Evolutionary conservation across 2,888 invertebrate species (phyloP).

Genomic region (Acanthoscelides obtectus): DNA sequence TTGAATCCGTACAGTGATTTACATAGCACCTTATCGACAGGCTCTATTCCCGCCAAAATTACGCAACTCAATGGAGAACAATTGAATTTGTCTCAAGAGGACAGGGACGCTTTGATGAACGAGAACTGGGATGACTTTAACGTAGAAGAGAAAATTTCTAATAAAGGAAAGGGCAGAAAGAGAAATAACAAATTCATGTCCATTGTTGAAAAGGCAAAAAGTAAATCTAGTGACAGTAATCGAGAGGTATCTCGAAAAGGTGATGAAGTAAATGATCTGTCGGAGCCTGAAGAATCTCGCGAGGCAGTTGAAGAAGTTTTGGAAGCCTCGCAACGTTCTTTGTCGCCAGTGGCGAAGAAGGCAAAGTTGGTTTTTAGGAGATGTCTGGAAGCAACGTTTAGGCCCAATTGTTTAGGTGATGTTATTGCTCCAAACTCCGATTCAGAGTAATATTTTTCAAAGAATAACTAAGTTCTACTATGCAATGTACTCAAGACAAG

Average conservation of each 20-base stretch:
- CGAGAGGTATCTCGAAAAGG: slow-evolving; percentile 6
- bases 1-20: slow-evolving; percentile 54
- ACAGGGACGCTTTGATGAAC: slow-evolving; percentile 30
- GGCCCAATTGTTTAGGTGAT: slow-evolving; percentile 13
- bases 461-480: background rate
- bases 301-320: slow-evolving; percentile 16
- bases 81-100: slow-evolving; percentile 29
- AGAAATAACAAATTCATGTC: slow-evolving; percentile 15
- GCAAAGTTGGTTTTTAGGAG: slow-evolving; percentile 64
- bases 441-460: slow-evolving; percentile 26
- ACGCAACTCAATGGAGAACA: slow-evolving; percentile 27
- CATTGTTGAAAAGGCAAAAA: slow-evolving; percentile 10
- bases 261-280: background rate
- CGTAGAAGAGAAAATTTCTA: slow-evolving; percentile 13
- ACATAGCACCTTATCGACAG: slow-evolving; percentile 37
- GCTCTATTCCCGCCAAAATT: slow-evolving; percentile 41
- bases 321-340: slow-evolving; percentile 50
- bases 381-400: slow-evolving; percentile 65
- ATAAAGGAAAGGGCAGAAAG: slow-evolving; percentile 10
- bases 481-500: too few species aligned
- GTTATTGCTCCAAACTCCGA: slow-evolving; percentile 44
- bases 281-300: background rate
- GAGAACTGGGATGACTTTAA: slow-evolving; percentile 35
- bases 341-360: slow-evolving; percentile 54
- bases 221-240: background rate